phyloP scores from a whole-genome alignment of 2,888 invertebrate species.

The Choristoneura rosaceana region DNA sequence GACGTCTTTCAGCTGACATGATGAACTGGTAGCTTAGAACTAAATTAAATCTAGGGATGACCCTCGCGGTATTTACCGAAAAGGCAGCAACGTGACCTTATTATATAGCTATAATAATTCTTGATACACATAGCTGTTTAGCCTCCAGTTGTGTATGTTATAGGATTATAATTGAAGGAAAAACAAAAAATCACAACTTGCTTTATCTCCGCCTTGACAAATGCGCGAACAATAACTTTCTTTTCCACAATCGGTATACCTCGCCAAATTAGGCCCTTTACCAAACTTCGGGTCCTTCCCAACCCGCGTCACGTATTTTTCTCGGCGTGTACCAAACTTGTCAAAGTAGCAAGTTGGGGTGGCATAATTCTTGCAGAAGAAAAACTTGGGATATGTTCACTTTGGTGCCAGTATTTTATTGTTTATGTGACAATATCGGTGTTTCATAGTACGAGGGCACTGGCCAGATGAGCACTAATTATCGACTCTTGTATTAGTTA shows the following conservation, averaged over 20 bases:
- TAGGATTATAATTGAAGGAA: background rate
- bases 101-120: too few species aligned
- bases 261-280: constrained; percentile 52
- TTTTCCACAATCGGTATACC: constrained; percentile 33
- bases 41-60: too few species aligned
- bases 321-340: constrained; percentile 50
- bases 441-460: background rate
- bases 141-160: too few species aligned
- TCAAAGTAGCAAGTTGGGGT: constrained; percentile 50
- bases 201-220: constrained; percentile 15
- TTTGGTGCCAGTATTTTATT: constrained; percentile 24
- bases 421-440: constrained; percentile 10
- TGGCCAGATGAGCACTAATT: background rate
- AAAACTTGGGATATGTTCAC: constrained; percentile 40
- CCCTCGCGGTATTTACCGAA: too few species aligned
- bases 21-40: too few species aligned
- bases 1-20: too few species aligned
- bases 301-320: constrained; percentile 58
- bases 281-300: constrained; percentile 48
- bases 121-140: too few species aligned
- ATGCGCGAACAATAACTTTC: constrained; percentile 28
- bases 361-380: constrained; percentile 52
- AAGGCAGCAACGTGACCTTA: too few species aligned
- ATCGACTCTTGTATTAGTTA: background rate
- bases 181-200: background rate